Conservation (phyloP, 2,113 vertebrate species). For the Elaphurus davidianus region DNA sequence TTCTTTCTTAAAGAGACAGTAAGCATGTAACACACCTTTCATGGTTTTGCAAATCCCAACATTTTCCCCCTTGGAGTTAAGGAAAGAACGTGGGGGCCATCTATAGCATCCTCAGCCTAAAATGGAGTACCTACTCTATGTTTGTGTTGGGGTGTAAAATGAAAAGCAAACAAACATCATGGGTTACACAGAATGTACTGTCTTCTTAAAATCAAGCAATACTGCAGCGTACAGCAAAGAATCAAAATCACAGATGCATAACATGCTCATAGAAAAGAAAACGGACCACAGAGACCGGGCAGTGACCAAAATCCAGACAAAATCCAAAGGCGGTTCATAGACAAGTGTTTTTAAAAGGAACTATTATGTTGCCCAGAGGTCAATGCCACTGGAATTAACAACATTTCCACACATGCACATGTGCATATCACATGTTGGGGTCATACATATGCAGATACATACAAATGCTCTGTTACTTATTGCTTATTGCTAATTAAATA, state of each 20-base stretch:
- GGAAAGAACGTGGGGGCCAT: not conserved
- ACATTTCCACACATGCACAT: conserved; percentile 14
- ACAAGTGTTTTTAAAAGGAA: conserved; percentile 7
- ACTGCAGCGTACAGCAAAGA: conserved; percentile 63
- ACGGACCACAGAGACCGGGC: conserved; percentile 56
- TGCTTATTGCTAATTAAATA: conserved; percentile 20
- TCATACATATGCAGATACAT: not conserved
- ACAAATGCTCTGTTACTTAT: not conserved
- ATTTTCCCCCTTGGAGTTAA: conserved; percentile 50
- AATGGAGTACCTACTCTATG: conserved; percentile 27
- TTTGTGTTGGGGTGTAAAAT: conserved; percentile 49
- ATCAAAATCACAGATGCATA: conserved; percentile 62
- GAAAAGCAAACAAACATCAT: conserved; percentile 51
- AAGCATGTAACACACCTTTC: conserved; percentile 68
- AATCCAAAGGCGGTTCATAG: not conserved
- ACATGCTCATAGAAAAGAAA: conserved; percentile 76
- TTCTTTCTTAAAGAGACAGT: conserved; percentile 79
- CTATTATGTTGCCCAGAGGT: not conserved
- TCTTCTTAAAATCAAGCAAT: conserved; percentile 75
- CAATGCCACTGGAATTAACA: not conserved
- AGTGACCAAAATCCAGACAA: conserved; percentile 73
- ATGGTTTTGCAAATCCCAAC: conserved; percentile 52
- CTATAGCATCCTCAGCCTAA: conserved; percentile 40
- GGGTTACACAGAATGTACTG: conserved; percentile 69
- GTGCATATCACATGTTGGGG: conserved; percentile 35